Conservation (phyloP, 2,888 invertebrate genomes). For the Mactromeris polynyma region DNA sequence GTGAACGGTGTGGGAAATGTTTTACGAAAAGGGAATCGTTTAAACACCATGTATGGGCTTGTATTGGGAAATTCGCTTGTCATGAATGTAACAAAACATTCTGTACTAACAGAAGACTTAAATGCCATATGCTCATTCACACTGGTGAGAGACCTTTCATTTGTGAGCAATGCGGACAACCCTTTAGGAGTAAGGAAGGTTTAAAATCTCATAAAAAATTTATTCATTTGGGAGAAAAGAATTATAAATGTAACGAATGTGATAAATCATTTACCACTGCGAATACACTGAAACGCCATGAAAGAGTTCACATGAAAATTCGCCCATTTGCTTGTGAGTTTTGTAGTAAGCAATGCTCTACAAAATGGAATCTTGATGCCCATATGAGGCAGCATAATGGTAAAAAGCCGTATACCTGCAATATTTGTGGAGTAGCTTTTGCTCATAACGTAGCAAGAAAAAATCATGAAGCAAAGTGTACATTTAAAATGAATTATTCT, state of each 20-base stretch:
- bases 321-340: constrained; percentile 34
- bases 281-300: constrained; percentile 22
- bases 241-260: constrained; percentile 29
- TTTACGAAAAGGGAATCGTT: constrained; percentile 27
- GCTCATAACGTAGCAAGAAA: constrained; percentile 37
- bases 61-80: constrained; percentile 42
- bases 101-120: constrained; percentile 34
- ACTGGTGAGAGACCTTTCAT: constrained; percentile 60
- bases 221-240: constrained; percentile 25
- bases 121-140: constrained; percentile 57
- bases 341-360: constrained; percentile 35
- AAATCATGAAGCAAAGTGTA: constrained; percentile 34
- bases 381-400: constrained; percentile 47
- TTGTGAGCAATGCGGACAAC: constrained; percentile 60
- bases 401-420: constrained; percentile 24
- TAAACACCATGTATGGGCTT: constrained; percentile 38
- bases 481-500: constrained; percentile 7
- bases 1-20: constrained; percentile 40
- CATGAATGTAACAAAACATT: constrained; percentile 39
- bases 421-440: constrained; percentile 29
- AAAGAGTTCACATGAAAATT: constrained; percentile 34
- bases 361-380: constrained; percentile 35
- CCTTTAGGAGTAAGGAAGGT: constrained; percentile 50
- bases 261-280: constrained; percentile 28
- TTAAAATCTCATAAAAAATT: constrained; percentile 35